Percentiles rank a stretch among this genome's conserved stretches.
These are phyloP conservation scores for Periophthalmodon schlosseri DNA, from an alignment of 2,113 vertebrate species.

Conservation along the genomic window DNA sequence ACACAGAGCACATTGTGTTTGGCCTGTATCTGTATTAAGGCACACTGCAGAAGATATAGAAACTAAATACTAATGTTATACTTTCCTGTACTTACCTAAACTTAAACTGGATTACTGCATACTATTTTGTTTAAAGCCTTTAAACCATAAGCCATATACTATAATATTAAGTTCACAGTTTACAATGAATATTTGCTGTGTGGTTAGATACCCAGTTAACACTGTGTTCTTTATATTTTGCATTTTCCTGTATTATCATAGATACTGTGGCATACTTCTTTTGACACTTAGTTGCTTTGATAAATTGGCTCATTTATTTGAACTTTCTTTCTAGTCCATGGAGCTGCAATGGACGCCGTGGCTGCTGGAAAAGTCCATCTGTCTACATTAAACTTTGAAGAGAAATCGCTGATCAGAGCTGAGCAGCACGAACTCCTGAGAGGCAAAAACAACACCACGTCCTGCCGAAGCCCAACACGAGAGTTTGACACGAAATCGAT, in stretches of 20 bases:
- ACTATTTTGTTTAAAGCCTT: too few species aligned
- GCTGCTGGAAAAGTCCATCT: conserved; percentile 19
- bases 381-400: conserved; percentile 61
- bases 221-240: too few species aligned
- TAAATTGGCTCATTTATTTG: not conserved
- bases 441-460: conserved; percentile 76
- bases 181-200: not conserved
- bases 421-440: conserved; percentile 68
- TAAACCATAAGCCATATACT: too few species aligned
- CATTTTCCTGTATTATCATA: not conserved
- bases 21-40: not conserved
- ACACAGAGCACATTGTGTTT: not conserved
- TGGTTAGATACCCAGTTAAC: too few species aligned
- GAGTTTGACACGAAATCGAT: conserved; percentile 56
- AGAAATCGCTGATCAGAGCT: conserved; percentile 63
- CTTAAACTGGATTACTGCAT: too few species aligned
- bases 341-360: conserved; percentile 63
- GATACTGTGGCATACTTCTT: not conserved
- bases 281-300: not conserved
- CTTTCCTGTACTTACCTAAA: not conserved
- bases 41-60: not conserved
- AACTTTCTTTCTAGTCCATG: not conserved
- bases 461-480: conserved; percentile 72
- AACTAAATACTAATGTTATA: not conserved
- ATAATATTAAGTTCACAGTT: too few species aligned